Evolutionary conservation across 2,797 vertebrate species (phyloP), one percentile per base, ranked within the genome.

Genomic region (Menidia menidia): DNA sequence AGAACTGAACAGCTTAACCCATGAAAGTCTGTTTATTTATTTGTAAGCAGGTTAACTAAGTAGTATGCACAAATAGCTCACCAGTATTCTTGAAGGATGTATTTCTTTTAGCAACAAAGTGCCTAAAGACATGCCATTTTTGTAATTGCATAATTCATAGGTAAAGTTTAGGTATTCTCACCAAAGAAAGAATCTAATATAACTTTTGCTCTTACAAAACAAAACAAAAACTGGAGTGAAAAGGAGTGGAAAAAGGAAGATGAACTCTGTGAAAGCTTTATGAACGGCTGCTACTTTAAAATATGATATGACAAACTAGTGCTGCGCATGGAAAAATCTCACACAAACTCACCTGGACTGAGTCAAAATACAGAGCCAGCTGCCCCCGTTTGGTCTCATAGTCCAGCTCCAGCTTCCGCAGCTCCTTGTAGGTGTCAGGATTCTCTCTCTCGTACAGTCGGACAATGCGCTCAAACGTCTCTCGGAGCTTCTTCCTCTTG

Each of bases 381-480:
- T 99, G 97, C 3, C 97, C 95, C 25, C 98, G 93, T 80, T 98
- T 98, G 88, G 96, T 97, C 81, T 99, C 97, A 0, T 99, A 99
- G 48, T 99, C 98, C 57, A 97, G 88, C 78, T 99, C 98, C 59
- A 98, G 31, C 55, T 98, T 98, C 35, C 97, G 96, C 4, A 99
- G 89, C 6, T 99, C 98, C 81, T 99, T 98, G 80, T 98, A 98
- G 30, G 95, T 98, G n/a, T 99, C 98, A 0, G 97, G 97, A 72
- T 98, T 99, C 83, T 99, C 98, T 63, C 98, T 94, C 83, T 99
- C 98, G 0, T 99, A 99, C 43, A 99, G 94, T 13, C 95, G 95
- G 13, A 99, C 92, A 53, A 99, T 99, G 0, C 97, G 95, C 79
- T 99, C 98, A 56, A 99, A 99, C 0, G 98, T 99, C 92, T 99